Evolutionary conservation across 2,888 invertebrate species (phyloP), one percentile per base, ranked within the genome.

Genomic region (Pseudococcus longispinus): DNA sequence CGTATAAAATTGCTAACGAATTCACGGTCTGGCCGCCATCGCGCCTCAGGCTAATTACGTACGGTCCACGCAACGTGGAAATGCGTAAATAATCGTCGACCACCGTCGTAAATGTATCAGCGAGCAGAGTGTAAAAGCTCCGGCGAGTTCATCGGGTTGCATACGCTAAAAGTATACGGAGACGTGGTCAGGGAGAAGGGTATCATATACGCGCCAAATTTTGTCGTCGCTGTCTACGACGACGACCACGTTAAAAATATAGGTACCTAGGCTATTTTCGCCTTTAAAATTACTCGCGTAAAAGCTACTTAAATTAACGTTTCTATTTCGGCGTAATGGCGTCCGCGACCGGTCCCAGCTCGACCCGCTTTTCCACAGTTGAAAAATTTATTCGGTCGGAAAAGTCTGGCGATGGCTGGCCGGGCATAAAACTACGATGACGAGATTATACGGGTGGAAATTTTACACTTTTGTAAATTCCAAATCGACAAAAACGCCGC

Each of bases 391-490:
- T 74, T 74, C 74, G 74, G 74, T 32, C 37, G 74, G 74, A 74
- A 74, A 74, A 74, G 74, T 18, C 18, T 15, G 74, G n/a, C n/a
- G n/a, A n/a, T n/a, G n/a, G 29, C 18, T n/a, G 51, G 51, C 74
- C 37, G 74, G 74, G 15, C n/a, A n/a, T 32, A 74, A 74, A 74
- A 74, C 74, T 37, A 5, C 37, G 74, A 74, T 74, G 74, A 74
- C 74, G 74, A 29, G 74, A 74, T 74, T 74, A 74, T 74, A 74
- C 74, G 74, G 74, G 74, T 74, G 74, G 29, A 74, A 74, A 74
- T 74, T 65, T 65, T 65, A 23, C 20, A 26, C 65, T 23, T 65
- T 23, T 74, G 74, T 32, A 37, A 74, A 74, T 74, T 74, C 37
- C 13, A 65, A 65, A 65, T 26, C 26, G 65, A 65, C 65, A 65